Conservation (phyloP, 2,888 invertebrate species). For the Eustalomyia histrio region DNA sequence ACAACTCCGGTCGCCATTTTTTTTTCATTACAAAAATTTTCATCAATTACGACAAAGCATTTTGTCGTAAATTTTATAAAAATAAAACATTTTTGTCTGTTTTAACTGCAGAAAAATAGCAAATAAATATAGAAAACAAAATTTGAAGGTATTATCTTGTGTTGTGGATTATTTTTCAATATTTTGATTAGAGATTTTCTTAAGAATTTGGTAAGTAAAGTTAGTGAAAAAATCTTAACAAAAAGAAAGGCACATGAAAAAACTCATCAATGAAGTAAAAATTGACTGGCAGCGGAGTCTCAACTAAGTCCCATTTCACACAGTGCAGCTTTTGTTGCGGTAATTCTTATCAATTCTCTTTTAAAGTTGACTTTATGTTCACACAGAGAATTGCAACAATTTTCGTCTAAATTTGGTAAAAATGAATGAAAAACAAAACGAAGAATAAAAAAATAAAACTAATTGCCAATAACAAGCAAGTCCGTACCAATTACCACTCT, state of each 20-base stretch:
- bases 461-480: too few relatives aligned
- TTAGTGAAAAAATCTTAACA: slow-evolving; percentile 67
- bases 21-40: slow-evolving; percentile 51
- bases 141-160: slow-evolving; percentile 64
- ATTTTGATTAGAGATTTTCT: slow-evolving; percentile 72
- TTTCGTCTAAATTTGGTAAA: too few relatives aligned
- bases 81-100: slow-evolving; percentile 36
- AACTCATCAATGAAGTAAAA: slow-evolving; percentile 41
- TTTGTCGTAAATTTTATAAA: slow-evolving; percentile 30
- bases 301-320: too few relatives aligned
- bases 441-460: too few relatives aligned
- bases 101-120: slow-evolving; percentile 32
- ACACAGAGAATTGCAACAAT: too few relatives aligned
- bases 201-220: slow-evolving; percentile 76
- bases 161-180: slow-evolving; percentile 73
- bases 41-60: slow-evolving; percentile 23
- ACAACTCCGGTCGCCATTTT: slow-evolving; percentile 51
- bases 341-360: too few relatives aligned
- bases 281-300: slow-evolving; percentile 9
- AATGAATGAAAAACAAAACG: too few relatives aligned
- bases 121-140: slow-evolving; percentile 53
- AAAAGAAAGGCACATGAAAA: slow-evolving; percentile 38
- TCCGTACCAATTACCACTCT: too few relatives aligned
- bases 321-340: too few relatives aligned
- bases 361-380: too few relatives aligned